Evolutionary conservation across 2,797 vertebrate genomes (phyloP), one percentile per base, ranked within the genome.

Genomic region (Characodon lateralis): DNA sequence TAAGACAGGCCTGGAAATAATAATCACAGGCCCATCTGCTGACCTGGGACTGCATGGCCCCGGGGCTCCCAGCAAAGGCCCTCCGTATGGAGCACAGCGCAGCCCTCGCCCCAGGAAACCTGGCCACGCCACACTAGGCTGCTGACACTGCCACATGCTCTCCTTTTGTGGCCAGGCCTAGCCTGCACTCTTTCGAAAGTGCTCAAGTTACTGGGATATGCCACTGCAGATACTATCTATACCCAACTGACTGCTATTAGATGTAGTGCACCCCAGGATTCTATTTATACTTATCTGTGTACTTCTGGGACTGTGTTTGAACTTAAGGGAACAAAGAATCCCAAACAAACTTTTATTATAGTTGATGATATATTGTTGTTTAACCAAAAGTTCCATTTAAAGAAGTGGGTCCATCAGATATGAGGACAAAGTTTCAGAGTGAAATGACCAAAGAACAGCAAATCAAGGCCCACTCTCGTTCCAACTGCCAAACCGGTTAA

Each of bases 21-120:
- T 95, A 96, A 97, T 97, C 97, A 98, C 94, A 96, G 93, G 96
- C 96, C 98, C 98, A 99, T 98, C 98, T 99, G 98, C 96, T 96
- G 96, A 97, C 97, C 97, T 96, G 96, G 96, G 97, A 97, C 93
- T 95, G 96, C 94, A 93, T 90, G 94, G 96, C 97, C 97, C 96
- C 93, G 89, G 96, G 96, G 97, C 95, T 95, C 90, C 90, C 93
- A 91, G 95, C 96, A 96, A 95, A 95, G 96, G 95, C 96, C 66
- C 95, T 96, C 96, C 96, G 96, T 96, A 96, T 97, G 97, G 96
- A 97, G 95, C 94, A 53, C 89, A 87, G 89, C 91, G 86, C 91
- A 93, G 92, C 91, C 93, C 93, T 95, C 91, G 90, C 93, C 95
- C 91, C 92, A 89, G 95, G 92, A 93, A 93, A 95, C 93, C 94